Base-by-base conservation (phyloP, 2,888 invertebrate species). In the Tetragonula carbonaria region DNA sequence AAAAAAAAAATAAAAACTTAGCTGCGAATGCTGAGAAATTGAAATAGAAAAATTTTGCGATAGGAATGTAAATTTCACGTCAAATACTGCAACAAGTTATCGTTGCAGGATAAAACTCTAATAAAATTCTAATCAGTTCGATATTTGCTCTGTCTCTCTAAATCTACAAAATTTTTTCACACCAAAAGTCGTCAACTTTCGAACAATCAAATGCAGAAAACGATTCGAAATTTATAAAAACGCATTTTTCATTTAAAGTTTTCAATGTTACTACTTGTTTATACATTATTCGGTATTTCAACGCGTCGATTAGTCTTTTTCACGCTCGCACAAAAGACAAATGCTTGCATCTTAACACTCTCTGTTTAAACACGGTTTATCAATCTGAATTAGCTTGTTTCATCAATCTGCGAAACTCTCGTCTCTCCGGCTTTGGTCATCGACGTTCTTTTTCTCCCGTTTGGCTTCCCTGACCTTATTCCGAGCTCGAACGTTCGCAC, bases 381-480 rank as follows among this genome's bases (percentile, higher is more conserved):
- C 21, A 18, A 21, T 63, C 33, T 63, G 28, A 18, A 63, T 33
- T 18, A 18, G 13, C 33, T 28, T 18, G 28, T 33, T 50, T 66
- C 57, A 45, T 23, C 50, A 71, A 57, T 67, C 14, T n/a, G 67
- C 21, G 45, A 59, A 65, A 67, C 57, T 82, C 77, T 71, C 53
- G n/a, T 28, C 51, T 18, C 16, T n/a, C 72, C 28, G 38, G 65
- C 83, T 82, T 82, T 62, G 82, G 81, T 83, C 82, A 67, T 53
- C 59, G 67, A 50, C 71, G 21, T 70, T 83, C 28, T 28, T 85
- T 78, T 82, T 65, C 80, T 63, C 82, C 80, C 85, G 85, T 89
- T 87, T 88, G 90, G 90, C 91, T 91, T 91, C 90, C 83, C 87
- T 90, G 91, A 91, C 91, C 92, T 87, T 88, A 86, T 92, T 92